Evolutionary conservation across 1,140 invertebrate genomes (phyloP), one percentile per base, ranked within the genome.

Genomic region (Temnothorax longispinosus): DNA sequence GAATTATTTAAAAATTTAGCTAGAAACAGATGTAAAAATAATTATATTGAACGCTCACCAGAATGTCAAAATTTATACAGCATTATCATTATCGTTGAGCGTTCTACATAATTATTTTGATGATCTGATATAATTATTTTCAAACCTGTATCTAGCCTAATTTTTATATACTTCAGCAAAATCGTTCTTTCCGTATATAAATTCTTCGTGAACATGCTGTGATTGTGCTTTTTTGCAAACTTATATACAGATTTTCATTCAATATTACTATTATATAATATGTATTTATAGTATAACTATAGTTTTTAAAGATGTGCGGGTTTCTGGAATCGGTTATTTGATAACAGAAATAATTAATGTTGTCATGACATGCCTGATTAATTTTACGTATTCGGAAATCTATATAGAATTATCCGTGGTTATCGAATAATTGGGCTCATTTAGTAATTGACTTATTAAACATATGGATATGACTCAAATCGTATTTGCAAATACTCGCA

Each of bases 321-420:
- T 62, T 77, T 62, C 6, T 10, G 2, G 27, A 47, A 32, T 64
- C 10, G 47, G 5, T 27, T 32, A 62, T 18, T 77, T 15, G 1
- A 62, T n/a, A 47, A 65, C 1, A 27, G 8, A 60, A 56, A 60
- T 76, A 60, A 76, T 60, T 76, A 60, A 76, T 72, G 13, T 41
- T 6, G 1, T 60, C 2, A 41, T 7, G 27, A 15, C n/a, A 54
- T 54, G 18, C 15, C 7, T 32, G 15, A 38, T 21, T 74, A 72
- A 72, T 56, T 74, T 1, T 38, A 38, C 10, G 13, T 10, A 71
- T 18, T 35, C 18, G 18, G n/a, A 8, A 74, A 72, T 50, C 8
- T 72, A 32, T 72, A 32, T 18, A 50, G 11, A n/a, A 74, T 38
- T 56, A 62, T 15, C 1, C 2, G 11, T 56, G 38, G 2, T 74